A percentile compares a stretch with the other conserved stretches of the same genome.
phyloP scores from a whole-genome alignment of 2,113 vertebrate genomes.

The Mus pahari region DNA sequence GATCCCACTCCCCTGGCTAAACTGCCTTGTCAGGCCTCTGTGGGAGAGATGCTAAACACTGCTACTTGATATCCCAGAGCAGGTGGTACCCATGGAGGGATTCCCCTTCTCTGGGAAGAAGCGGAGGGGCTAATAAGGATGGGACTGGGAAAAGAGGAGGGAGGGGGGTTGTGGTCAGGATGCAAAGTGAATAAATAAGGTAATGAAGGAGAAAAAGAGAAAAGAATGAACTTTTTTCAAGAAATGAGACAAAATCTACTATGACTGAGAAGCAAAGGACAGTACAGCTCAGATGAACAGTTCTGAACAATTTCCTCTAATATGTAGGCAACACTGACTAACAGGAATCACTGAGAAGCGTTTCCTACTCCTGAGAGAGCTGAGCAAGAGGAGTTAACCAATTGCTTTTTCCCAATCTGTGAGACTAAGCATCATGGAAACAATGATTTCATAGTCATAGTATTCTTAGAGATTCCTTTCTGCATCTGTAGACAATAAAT shows the following conservation, averaged over 20 bases:
- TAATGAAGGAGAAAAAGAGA: too few species aligned
- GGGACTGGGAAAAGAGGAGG: too few species aligned
- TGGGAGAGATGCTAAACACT: too few species aligned
- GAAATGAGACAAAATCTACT: not conserved
- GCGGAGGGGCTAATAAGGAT: too few species aligned
- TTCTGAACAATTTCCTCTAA: not conserved
- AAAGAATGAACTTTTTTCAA: not conserved
- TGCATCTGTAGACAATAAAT: not conserved
- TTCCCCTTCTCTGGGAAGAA: too few species aligned
- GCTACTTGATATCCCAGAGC: too few species aligned
- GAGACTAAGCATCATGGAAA: not conserved
- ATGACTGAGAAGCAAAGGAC: not conserved
- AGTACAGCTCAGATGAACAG: not conserved
- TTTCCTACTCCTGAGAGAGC: not conserved
- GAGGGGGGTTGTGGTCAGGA: too few species aligned
- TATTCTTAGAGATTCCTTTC: slow-evolving; percentile 1
- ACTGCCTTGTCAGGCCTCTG: too few species aligned
- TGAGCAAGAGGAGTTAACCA: not conserved
- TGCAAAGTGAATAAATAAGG: too few species aligned
- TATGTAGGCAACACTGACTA: not conserved
- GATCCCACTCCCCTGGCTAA: too few species aligned
- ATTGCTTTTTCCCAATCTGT: not conserved
- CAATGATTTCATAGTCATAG: not conserved
- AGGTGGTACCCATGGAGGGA: too few species aligned
- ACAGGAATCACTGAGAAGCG: not conserved